Conservation (phyloP, 2,113 vertebrate species). For the Tachysurus vachellii region DNA sequence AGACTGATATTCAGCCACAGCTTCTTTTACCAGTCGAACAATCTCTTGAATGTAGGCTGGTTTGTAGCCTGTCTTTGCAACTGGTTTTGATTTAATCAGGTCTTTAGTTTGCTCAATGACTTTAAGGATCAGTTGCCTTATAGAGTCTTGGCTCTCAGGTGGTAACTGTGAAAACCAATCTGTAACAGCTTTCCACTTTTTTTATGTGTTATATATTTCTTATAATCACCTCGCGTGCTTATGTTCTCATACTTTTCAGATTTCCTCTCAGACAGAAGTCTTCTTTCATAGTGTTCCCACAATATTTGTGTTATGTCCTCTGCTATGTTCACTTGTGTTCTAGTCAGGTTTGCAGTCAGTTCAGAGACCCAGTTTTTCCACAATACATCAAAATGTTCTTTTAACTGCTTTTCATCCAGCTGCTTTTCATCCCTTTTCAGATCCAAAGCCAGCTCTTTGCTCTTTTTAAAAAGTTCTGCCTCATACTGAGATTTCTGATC, state of each 20-base stretch:
- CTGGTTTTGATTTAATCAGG: background rate
- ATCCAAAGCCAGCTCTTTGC: slow-evolving; percentile 48
- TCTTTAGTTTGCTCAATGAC: background rate
- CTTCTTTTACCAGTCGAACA: slow-evolving; percentile 34
- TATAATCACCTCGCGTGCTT: too few relatives aligned
- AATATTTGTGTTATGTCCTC: slow-evolving; percentile 57
- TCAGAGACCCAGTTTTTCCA: slow-evolving; percentile 51
- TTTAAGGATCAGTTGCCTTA: slow-evolving; percentile 1
- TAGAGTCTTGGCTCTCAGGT: background rate
- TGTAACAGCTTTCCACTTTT: background rate
- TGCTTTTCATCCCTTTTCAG: slow-evolving; percentile 12
- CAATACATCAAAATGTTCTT: slow-evolving; percentile 44
- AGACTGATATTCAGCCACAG: too few relatives aligned
- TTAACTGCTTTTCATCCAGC: slow-evolving; percentile 37
- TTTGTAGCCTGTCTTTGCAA: slow-evolving; percentile 35
- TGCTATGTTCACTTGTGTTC: slow-evolving; percentile 27
- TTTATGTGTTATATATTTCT: too few relatives aligned
- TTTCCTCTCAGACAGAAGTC: slow-evolving; percentile 33
- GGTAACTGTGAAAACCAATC: background rate
- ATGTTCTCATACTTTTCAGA: background rate
- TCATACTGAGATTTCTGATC: background rate
- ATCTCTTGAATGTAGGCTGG: slow-evolving; percentile 55
- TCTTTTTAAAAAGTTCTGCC: slow-evolving; percentile 51
- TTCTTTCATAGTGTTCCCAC: background rate
- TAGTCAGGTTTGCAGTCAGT: background rate